These are phyloP conservation scores for Helicolenus hilgendorfi DNA, from an alignment of 2,797 vertebrate species.

Conservation along the genomic window DNA sequence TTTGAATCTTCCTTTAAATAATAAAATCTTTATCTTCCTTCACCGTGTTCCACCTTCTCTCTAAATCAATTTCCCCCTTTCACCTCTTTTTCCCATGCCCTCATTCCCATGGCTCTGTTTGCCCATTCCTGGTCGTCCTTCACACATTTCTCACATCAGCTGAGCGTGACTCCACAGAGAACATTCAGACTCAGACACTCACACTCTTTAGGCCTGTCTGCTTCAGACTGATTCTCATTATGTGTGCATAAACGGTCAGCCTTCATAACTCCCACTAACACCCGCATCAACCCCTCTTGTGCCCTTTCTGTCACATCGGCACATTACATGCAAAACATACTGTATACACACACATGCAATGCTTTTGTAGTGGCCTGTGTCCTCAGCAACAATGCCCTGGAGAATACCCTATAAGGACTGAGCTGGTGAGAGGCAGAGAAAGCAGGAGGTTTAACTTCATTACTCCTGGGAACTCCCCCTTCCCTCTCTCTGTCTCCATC, in stretches of 20 bases:
- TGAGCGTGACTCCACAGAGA: conserved; percentile 47
- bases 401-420: conserved; percentile 80
- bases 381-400: conserved; percentile 26
- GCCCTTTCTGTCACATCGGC: conserved; percentile 9
- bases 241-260: background rate
- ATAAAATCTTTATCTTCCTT: background rate
- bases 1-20: background rate
- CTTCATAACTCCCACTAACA: background rate
- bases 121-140: conserved; percentile 24
- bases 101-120: conserved; percentile 65
- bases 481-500: background rate
- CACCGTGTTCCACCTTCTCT: background rate
- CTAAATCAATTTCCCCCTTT: background rate
- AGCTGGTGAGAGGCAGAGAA: conserved; percentile 12
- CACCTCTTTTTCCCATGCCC: conserved; percentile 38
- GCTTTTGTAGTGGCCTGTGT: background rate
- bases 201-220: background rate
- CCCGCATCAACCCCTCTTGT: background rate
- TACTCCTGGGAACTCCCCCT: conserved; percentile 54
- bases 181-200: conserved; percentile 13
- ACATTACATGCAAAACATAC: conserved; percentile 26
- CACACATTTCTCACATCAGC: conserved; percentile 66
- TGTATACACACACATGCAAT: conserved; percentile 8
- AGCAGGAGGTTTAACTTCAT: conserved; percentile 42
- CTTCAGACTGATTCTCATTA: conserved; percentile 18